Conservation (phyloP, 1,140 invertebrate species). For the Scaptomyza montana region DNA sequence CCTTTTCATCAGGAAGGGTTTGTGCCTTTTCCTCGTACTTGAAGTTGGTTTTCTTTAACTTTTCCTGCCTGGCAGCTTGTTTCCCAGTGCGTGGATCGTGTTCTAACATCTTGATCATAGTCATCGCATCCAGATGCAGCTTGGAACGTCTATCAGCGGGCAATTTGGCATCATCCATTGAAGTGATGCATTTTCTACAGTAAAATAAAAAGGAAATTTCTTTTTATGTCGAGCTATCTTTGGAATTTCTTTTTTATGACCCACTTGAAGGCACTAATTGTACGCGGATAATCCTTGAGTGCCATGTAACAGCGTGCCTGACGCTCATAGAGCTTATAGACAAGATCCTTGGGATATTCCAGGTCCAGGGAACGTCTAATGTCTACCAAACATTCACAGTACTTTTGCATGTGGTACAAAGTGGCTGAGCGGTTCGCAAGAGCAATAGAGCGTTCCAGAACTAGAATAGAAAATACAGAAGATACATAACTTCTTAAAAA, state of each 20-base stretch:
- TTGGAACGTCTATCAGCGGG: conserved; percentile 87
- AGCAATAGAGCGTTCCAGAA: conserved; percentile 88
- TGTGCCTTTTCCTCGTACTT: conserved; percentile 44
- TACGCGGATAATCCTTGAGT: conserved; percentile 88
- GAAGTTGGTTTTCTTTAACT: conserved; percentile 28
- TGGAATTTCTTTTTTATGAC: conserved; percentile 6
- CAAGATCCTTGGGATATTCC: conserved; percentile 90
- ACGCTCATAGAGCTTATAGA: conserved; percentile 91
- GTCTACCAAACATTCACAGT: conserved; percentile 88
- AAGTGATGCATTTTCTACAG: conserved; percentile 85
- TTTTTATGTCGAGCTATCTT: background rate
- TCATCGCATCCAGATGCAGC: conserved; percentile 87
- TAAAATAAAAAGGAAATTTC: background rate
- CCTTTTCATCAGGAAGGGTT: conserved; percentile 67
- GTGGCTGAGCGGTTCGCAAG: conserved; percentile 95
- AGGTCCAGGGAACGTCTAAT: conserved; percentile 88
- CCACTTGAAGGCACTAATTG: conserved; percentile 87
- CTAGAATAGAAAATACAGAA: conserved; percentile 49
- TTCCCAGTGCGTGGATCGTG: conserved; percentile 83
- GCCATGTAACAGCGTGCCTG: conserved; percentile 90
- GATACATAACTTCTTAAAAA: too few relatives aligned
- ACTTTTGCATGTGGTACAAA: conserved; percentile 90
- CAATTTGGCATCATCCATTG: conserved; percentile 88
- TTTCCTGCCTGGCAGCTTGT: conserved; percentile 60
- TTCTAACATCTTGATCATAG: conserved; percentile 89